Conservation (phyloP, 2,888 invertebrate genomes). For the Xiphydria camelus region DNA sequence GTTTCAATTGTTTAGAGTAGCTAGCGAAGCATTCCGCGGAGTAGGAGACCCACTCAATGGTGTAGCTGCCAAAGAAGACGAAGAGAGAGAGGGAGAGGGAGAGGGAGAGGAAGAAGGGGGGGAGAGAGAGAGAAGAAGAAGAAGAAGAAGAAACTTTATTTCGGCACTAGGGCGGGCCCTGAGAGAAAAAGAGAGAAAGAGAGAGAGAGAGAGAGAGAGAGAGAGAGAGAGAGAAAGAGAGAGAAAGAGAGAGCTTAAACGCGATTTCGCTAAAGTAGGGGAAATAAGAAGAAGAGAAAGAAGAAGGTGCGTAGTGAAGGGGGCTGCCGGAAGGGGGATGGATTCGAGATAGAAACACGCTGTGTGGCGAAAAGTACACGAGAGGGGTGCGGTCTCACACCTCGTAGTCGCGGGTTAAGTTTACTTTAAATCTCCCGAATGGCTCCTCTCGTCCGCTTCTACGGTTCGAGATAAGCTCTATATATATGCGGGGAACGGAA, state of each 20-base stretch:
- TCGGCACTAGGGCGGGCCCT: not conserved
- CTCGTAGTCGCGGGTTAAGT: conserved; percentile 29
- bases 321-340: conserved; percentile 8
- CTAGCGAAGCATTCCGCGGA: no score
- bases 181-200: not conserved
- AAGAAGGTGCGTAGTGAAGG: conserved; percentile 16
- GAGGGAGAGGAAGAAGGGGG: not conserved
- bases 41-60: no score
- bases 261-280: conserved; percentile 26
- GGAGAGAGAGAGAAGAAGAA: not conserved
- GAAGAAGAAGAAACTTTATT: not conserved
- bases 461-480: conserved; percentile 45
- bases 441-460: conserved; percentile 37
- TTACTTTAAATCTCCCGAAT: conserved; percentile 47
- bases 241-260: conserved; percentile 19
- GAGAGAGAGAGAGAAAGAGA: not conserved
- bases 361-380: conserved; percentile 5
- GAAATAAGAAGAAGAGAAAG: conserved; percentile 20
- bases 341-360: not conserved
- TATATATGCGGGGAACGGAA: conserved; percentile 46
- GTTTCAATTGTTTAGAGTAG: no score
- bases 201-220: not conserved
- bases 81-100: not conserved
- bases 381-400: conserved; percentile 12
- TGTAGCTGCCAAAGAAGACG: not conserved